Percentiles rank a stretch among this genome's conserved stretches.
phyloP scores from a whole-genome alignment of 2,797 vertebrate species.

The Onychomys leucogaster region DNA sequence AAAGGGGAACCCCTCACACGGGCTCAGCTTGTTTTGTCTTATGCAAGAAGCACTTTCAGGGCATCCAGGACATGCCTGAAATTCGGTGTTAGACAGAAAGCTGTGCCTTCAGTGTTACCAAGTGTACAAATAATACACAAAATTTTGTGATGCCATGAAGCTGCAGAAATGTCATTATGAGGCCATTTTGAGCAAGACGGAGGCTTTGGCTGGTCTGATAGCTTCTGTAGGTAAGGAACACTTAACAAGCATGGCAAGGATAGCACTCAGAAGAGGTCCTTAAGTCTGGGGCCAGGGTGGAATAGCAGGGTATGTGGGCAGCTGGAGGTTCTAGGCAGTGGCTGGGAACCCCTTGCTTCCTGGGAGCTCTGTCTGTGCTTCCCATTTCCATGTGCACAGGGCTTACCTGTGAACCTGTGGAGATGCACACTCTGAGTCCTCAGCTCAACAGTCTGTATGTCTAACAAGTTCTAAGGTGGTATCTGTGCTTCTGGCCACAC shows the following conservation, averaged over 20 bases:
- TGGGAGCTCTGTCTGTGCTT: not conserved
- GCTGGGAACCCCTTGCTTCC: too few relatives aligned
- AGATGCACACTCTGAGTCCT: not conserved
- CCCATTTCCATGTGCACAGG: not conserved
- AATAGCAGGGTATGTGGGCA: not conserved
- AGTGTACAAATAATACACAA: not conserved
- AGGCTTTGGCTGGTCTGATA: not conserved
- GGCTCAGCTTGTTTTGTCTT: slow-evolving; percentile 33
- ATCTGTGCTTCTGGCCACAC: not conserved
- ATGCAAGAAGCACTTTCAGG: not conserved
- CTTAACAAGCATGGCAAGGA: not conserved
- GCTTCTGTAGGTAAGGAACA: not conserved
- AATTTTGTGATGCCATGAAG: not conserved
- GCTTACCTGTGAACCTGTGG: not conserved
- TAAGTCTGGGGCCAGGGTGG: not conserved
- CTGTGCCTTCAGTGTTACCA: not conserved
- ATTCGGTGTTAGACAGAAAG: not conserved
- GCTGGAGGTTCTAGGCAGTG: not conserved
- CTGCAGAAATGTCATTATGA: not conserved
- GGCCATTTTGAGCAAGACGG: not conserved
- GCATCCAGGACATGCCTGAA: not conserved
- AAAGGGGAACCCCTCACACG: slow-evolving; percentile 9
- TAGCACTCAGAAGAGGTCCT: not conserved
- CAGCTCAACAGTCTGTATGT: not conserved
- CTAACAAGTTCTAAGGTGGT: not conserved